A percentile compares a stretch with the other conserved stretches of the same genome.
Conservation (phyloP, 2,113 vertebrate species). For the Nothobranchius kuhntae region DNA sequence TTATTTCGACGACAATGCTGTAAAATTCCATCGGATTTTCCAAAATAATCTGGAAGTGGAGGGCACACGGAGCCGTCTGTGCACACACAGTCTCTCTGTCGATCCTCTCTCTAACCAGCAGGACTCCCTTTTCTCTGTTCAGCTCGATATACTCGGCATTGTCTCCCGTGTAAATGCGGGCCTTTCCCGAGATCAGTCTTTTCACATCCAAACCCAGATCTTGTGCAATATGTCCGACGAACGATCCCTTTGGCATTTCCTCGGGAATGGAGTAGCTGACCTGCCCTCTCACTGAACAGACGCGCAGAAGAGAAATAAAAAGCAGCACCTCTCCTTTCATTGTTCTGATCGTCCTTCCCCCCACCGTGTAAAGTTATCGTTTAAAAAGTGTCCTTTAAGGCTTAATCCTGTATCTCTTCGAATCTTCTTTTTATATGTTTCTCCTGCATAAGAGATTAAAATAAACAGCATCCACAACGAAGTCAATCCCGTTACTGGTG, state of each 20-base stretch:
- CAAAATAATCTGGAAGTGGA: constrained; percentile 60
- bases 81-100: constrained; percentile 82
- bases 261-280: constrained; percentile 75
- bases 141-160: constrained; percentile 64
- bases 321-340: constrained; percentile 34
- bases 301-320: constrained; percentile 30
- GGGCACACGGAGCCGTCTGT: constrained; percentile 60
- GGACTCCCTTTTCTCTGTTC: constrained; percentile 45
- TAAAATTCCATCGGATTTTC: constrained; percentile 80
- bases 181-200: constrained; percentile 66
- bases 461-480: too few species aligned
- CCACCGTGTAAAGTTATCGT: neutral
- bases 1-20: constrained; percentile 70
- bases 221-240: constrained; percentile 77
- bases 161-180: constrained; percentile 70
- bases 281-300: constrained; percentile 46
- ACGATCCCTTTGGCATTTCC: constrained; percentile 75
- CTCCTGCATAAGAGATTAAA: too few species aligned
- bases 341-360: constrained; percentile 27
- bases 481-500: too few species aligned
- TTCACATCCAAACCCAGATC: constrained; percentile 76
- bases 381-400: neutral
- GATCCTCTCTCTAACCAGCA: constrained; percentile 75
- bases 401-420: neutral
- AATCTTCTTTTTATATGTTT: too few species aligned